These are phyloP conservation scores for Cotesia chilonis DNA, from an alignment of 1,140 invertebrate genomes.

Conservation along the genomic window DNA sequence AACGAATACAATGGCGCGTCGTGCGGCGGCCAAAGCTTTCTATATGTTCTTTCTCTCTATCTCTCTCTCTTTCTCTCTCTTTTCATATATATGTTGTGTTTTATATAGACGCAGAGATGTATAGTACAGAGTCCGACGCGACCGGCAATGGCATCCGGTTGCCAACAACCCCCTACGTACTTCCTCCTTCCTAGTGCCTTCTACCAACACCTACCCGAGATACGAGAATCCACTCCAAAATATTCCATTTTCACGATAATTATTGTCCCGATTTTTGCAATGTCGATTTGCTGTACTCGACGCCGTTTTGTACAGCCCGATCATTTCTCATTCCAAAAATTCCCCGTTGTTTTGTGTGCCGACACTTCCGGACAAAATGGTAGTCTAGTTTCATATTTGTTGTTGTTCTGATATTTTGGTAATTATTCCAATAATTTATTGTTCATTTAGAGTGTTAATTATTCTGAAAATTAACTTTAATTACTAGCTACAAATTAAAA, in stretches of 20 bases:
- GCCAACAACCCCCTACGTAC: conserved; percentile 30
- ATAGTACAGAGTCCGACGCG: conserved; percentile 46
- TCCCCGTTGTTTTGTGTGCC: conserved; percentile 4
- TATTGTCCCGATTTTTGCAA: conserved; percentile 62
- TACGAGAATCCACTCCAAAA: conserved; percentile 47
- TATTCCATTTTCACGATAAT: conserved; percentile 66
- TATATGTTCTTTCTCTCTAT: neutral
- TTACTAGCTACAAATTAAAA: too few relatives aligned
- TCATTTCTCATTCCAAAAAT: conserved; percentile 40
- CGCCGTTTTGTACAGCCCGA: neutral
- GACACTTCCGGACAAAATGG: too few relatives aligned
- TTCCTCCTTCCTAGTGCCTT: conserved; percentile 49
- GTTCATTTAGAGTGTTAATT: too few relatives aligned
- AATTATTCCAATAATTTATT: too few relatives aligned
- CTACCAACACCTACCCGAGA: conserved; percentile 25
- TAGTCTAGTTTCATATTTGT: too few relatives aligned
- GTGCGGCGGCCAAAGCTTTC: conserved; percentile 23
- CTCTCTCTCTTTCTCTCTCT: too few relatives aligned
- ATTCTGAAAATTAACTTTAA: too few relatives aligned
- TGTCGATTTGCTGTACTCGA: conserved; percentile 4
- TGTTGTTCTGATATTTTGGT: too few relatives aligned
- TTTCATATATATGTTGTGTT: too few relatives aligned
- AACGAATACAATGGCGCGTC: conserved; percentile 65
- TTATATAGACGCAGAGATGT: too few relatives aligned
- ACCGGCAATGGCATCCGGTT: conserved; percentile 64